Evolutionary conservation across 2,888 invertebrate genomes (phyloP).

Genomic region (Torymus aiolomorphi): DNA sequence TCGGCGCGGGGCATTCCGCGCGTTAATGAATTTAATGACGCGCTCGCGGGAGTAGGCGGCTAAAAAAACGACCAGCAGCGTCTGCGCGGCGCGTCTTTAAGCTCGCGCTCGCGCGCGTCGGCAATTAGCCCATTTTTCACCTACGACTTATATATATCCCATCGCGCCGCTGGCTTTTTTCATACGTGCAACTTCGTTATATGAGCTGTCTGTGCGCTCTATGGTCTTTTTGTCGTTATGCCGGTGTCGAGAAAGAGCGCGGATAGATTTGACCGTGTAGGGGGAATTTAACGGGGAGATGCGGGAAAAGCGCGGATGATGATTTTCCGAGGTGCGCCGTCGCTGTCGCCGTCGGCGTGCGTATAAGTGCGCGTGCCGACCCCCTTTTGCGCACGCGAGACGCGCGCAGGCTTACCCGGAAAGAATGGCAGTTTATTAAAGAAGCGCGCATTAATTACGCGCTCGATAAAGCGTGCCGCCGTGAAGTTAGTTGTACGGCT

Average conservation of each 20-base stretch:
- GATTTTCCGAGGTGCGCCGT: conserved; percentile 43
- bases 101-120: neutral
- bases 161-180: conserved; percentile 2
- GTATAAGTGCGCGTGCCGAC: neutral
- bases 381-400: conserved; percentile 47
- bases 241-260: neutral
- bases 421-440: conserved; percentile 58
- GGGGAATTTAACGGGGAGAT: neutral
- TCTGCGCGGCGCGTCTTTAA: no score
- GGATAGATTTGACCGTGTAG: conserved; percentile 30
- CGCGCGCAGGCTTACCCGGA: conserved; percentile 30
- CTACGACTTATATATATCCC: conserved; percentile 31
- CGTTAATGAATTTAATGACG: conserved; percentile 67
- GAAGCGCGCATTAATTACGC: conserved; percentile 57
- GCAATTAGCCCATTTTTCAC: conserved; percentile 59
- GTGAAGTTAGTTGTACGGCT: neutral
- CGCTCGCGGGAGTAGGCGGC: conserved; percentile 13
- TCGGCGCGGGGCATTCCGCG: conserved; percentile 64
- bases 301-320: conserved; percentile 44
- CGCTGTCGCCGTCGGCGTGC: neutral
- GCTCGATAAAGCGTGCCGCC: conserved; percentile 54
- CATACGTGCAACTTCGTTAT: no score
- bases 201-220: no score
- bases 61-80: no score
- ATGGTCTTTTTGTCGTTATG: conserved; percentile 16